Base-by-base conservation (phyloP, 2,888 invertebrate genomes). In the Melipona bicolor region DNA sequence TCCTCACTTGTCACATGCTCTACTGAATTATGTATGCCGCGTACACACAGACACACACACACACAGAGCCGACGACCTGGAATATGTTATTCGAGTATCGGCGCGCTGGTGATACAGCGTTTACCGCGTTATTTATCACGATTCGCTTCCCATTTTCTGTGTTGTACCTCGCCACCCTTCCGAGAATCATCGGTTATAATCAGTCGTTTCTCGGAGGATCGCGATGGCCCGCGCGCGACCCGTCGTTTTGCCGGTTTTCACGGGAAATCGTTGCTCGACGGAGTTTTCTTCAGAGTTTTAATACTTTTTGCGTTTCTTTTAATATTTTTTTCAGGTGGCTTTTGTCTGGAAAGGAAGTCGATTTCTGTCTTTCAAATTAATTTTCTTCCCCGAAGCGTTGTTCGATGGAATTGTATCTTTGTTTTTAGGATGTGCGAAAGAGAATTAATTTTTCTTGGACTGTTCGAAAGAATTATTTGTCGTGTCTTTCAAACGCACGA, bases 11-110 rank as follows among this genome's bases (percentile, higher is more conserved):
- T 90, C 90, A 88, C 86, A 87, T 81, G 77, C 52, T 73, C 84
- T 69, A 79, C 67, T 91, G 90, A 91, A 91, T 91, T 90, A 91
- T 90, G 90, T 88, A 90, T 88, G 81, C 77, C 75, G 80, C 79
- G 62, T 73, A 68, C 75, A 79, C 75, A 36, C 75, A 56, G 49
- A 68, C 75, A 79, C 79, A 65, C 73, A 70, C 75, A 80, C 75
- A 49, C 49, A 70, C 27, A 68, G 17, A 11, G 32, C 15, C 70
- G 65, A 70, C 71, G 73, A 64, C 64, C 75, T 65, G 77, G 87
- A 76, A 81, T 88, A 88, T 76, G 75, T 82, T 87, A 87, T 88
- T 88, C 67, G 77, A 54, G 72, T 75, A 81, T 81, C 87, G 80
- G 73, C 61, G 32, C 70, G 32, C 68, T 69, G 71, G 62, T 80